These are phyloP conservation scores for Lycopodina hypogea DNA, from an alignment of 37 sponge, comb jelly and placozoan species.

Conservation along the genomic window DNA sequence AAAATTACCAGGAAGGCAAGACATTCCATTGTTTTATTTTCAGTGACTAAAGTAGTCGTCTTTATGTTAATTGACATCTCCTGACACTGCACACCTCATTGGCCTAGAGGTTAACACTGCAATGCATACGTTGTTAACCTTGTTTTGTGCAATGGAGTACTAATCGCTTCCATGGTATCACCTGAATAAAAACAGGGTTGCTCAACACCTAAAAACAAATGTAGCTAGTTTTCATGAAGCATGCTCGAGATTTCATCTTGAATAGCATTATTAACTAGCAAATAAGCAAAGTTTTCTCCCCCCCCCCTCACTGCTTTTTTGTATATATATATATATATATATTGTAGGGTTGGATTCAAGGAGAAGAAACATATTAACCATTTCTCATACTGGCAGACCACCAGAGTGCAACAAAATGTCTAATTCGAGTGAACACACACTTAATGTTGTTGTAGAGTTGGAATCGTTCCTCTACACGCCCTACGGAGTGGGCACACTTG, in stretches of 20 bases:
- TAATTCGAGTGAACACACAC: neutral
- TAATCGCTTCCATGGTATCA: neutral
- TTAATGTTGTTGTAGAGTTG: neutral
- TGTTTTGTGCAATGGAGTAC: too few relatives aligned
- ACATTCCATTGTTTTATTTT: neutral
- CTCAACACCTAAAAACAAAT: neutral
- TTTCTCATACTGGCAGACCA: neutral
- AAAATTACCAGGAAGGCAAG: too few relatives aligned
- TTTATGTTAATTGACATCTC: too few relatives aligned
- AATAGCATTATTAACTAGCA: neutral
- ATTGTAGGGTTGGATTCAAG: too few relatives aligned
- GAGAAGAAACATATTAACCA: too few relatives aligned
- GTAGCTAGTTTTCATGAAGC: neutral
- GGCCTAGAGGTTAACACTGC: too few relatives aligned
- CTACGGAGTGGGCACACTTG: conserved; percentile 46
- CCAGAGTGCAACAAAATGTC: neutral
- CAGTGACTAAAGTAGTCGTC: too few relatives aligned
- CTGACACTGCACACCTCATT: too few relatives aligned
- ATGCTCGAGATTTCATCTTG: neutral
- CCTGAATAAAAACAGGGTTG: too few relatives aligned
- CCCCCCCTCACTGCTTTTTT: too few relatives aligned
- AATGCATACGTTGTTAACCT: too few relatives aligned
- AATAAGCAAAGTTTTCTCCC: neutral
- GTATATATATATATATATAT: too few relatives aligned
- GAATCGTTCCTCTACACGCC: conserved; percentile 69